phyloP scores from a whole-genome alignment of 2,888 invertebrate species.

The Diogma glabrata region DNA sequence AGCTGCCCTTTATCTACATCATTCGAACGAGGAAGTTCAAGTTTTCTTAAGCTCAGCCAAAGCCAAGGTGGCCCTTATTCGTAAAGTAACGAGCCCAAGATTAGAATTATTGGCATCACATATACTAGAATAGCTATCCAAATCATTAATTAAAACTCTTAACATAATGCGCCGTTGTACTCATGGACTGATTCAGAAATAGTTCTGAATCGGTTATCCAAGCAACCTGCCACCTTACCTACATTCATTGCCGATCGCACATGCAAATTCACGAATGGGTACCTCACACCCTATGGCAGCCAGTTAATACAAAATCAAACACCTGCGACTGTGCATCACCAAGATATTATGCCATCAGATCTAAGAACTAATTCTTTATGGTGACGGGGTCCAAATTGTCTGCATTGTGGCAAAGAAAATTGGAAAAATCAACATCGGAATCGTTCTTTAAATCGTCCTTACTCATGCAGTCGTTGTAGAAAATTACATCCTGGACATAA shows the following conservation, averaged over 20 bases:
- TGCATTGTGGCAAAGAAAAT: not conserved
- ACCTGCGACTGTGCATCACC: not conserved
- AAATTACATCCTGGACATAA: too few species aligned
- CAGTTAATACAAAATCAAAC: not conserved
- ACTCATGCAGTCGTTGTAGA: too few species aligned
- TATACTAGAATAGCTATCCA: not conserved
- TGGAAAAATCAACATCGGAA: not conserved
- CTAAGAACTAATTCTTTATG: not conserved
- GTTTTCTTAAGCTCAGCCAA: too few species aligned
- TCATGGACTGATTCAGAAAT: too few species aligned
- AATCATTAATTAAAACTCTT: too few species aligned
- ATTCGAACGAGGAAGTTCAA: too few species aligned
- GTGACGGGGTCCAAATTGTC: not conserved
- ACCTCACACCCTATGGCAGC: not conserved
- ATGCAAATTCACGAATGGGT: not conserved
- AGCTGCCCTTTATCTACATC: too few species aligned
- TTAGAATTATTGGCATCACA: not conserved
- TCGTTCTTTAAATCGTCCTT: not conserved
- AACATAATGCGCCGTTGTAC: too few species aligned
- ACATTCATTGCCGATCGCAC: too few species aligned
- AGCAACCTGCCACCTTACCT: too few species aligned
- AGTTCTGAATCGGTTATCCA: not conserved
- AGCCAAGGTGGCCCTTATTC: too few species aligned
- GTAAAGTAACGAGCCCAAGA: not conserved
- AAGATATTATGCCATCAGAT: not conserved